Conservation (phyloP, 2,888 invertebrate species). For the Dione vanillae region DNA sequence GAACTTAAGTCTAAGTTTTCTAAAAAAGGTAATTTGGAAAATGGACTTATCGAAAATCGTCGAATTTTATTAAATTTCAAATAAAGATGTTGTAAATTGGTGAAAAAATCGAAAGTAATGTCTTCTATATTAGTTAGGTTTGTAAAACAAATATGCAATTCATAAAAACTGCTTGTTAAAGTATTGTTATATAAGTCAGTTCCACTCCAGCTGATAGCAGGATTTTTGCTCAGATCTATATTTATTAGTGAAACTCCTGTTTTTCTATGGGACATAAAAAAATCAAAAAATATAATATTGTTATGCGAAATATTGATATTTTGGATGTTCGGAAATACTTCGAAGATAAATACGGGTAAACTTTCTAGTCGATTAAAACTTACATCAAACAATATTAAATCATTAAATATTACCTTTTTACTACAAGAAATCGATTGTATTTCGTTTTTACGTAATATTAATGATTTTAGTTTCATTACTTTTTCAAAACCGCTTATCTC, state of each 20-base stretch:
- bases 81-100: constrained; percentile 90
- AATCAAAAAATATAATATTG: constrained; percentile 71
- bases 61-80: constrained; percentile 90
- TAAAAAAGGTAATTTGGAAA: constrained; percentile 89
- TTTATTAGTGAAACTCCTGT: constrained; percentile 67
- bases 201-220: constrained; percentile 66
- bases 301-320: constrained; percentile 76
- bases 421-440: constrained; percentile 66
- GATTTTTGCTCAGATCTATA: constrained; percentile 76
- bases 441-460: constrained; percentile 75
- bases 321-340: constrained; percentile 75
- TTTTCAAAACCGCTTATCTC: constrained; percentile 86
- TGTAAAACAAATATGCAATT: constrained; percentile 74
- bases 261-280: constrained; percentile 64
- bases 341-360: constrained; percentile 68
- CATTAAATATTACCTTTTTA: constrained; percentile 68
- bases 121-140: constrained; percentile 82
- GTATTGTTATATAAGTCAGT: constrained; percentile 65
- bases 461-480: constrained; percentile 68
- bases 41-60: constrained; percentile 92
- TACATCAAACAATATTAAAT: constrained; percentile 70
- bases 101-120: constrained; percentile 90
- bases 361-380: constrained; percentile 72
- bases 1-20: constrained; percentile 92
- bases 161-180: constrained; percentile 71